Conservation (phyloP, 2,888 invertebrate species). For the Idaea biselata region DNA sequence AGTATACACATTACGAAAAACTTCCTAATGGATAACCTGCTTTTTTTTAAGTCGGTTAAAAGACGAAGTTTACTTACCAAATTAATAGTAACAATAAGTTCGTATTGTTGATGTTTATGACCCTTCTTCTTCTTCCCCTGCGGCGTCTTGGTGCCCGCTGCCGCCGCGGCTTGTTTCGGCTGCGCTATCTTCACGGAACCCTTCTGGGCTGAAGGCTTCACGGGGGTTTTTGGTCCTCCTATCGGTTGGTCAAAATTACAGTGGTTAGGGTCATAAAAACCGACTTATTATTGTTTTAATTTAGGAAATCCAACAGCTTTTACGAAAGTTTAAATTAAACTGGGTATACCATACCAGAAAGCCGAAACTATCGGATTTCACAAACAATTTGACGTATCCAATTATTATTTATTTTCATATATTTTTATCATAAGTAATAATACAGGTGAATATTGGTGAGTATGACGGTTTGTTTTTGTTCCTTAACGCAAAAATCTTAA, state of each 20-base stretch:
- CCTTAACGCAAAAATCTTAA: too few relatives aligned
- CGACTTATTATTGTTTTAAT: neutral
- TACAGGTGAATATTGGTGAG: too few relatives aligned
- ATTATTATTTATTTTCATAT: too few relatives aligned
- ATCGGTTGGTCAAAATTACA: neutral
- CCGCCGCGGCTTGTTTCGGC: constrained; percentile 81
- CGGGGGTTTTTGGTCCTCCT: constrained; percentile 83
- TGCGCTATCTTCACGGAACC: constrained; percentile 86
- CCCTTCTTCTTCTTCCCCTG: constrained; percentile 88
- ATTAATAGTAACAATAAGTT: constrained; percentile 90
- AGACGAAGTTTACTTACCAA: constrained; percentile 80
- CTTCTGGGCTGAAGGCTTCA: constrained; percentile 87
- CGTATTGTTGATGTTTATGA: constrained; percentile 89
- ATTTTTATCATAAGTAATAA: too few relatives aligned
- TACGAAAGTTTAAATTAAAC: too few relatives aligned
- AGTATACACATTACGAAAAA: too few relatives aligned
- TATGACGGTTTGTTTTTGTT: too few relatives aligned
- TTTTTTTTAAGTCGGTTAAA: neutral
- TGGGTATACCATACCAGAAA: too few relatives aligned
- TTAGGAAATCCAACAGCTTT: too few relatives aligned
- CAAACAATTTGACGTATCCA: too few relatives aligned
- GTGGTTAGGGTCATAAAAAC: neutral
- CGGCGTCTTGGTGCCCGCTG: constrained; percentile 80
- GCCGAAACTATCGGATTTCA: too few relatives aligned
- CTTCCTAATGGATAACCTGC: too few relatives aligned